Percentiles rank a stretch among this genome's conserved stretches.
phyloP scores from a whole-genome alignment of 2,113 vertebrate species.

The Cynocephalus volans region DNA sequence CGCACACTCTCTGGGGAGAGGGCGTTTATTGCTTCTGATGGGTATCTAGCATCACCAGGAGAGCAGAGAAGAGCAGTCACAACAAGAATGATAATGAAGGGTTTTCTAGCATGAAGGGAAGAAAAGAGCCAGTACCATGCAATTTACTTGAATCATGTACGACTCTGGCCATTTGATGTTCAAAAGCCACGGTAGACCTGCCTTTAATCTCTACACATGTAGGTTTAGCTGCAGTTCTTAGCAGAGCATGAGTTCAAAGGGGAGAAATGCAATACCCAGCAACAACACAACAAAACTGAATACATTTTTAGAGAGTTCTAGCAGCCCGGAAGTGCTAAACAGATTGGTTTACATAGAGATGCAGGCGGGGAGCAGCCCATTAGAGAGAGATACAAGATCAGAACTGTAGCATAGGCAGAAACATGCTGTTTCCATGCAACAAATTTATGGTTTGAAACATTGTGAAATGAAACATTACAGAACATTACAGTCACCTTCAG shows the following conservation, averaged over 20 bases:
- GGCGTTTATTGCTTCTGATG: conserved; percentile 86
- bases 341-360: conserved; percentile 78
- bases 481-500: background rate
- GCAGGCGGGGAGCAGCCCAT: background rate
- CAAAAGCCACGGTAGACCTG: conserved; percentile 82
- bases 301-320: conserved; percentile 65
- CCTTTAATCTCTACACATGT: conserved; percentile 88
- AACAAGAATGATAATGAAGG: conserved; percentile 87
- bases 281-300: background rate
- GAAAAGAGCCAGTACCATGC: conserved; percentile 76
- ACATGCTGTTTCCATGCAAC: background rate
- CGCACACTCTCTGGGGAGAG: conserved; percentile 71
- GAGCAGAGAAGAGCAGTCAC: conserved; percentile 76
- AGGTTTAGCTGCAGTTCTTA: conserved; percentile 84
- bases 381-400: conserved; percentile 63
- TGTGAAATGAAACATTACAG: background rate
- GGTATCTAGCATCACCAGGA: conserved; percentile 85
- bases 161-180: conserved; percentile 86
- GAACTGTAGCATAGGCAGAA: background rate
- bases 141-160: conserved; percentile 84
- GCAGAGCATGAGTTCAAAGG: conserved; percentile 77
- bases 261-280: conserved; percentile 61
- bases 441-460: conserved; percentile 3
- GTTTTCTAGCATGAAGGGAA: conserved; percentile 79
- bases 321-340: conserved; percentile 52